Evolutionary conservation across 2,113 vertebrate species (phyloP).

Genomic region (Todiramphus saurophagus): DNA sequence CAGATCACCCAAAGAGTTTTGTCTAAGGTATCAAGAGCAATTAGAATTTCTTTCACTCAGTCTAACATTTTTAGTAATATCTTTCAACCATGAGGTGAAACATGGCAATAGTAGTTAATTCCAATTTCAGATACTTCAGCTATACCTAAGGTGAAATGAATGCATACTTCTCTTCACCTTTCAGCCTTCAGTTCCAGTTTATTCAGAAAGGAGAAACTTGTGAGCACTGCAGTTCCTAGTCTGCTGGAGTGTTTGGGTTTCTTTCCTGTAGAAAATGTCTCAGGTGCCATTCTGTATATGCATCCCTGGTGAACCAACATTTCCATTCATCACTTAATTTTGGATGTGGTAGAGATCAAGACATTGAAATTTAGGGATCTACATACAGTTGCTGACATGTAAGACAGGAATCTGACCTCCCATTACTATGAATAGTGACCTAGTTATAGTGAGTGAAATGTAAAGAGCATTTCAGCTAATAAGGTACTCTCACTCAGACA

Average conservation of each 20-base stretch:
- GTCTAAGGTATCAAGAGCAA: neutral
- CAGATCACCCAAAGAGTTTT: neutral
- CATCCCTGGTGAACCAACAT: neutral
- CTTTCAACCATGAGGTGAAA: neutral
- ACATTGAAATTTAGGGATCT: neutral
- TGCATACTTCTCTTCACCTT: neutral
- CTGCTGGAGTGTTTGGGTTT: neutral
- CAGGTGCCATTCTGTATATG: neutral
- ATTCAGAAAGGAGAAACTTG: neutral
- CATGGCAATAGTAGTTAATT: neutral
- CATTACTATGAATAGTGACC: neutral
- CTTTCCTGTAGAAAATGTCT: neutral
- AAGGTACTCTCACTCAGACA: neutral
- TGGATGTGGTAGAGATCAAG: neutral
- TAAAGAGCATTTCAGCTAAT: neutral
- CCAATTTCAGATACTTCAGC: neutral
- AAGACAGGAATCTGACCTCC: neutral
- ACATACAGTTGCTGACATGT: neutral
- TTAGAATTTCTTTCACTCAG: slow-evolving; percentile 25
- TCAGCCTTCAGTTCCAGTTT: neutral
- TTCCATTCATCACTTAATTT: neutral
- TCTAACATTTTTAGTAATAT: neutral
- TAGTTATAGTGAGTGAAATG: neutral
- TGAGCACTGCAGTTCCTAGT: neutral
- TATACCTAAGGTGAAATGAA: neutral